A percentile compares a stretch with the other conserved stretches of the same genome.
Conservation (phyloP, 2,113 vertebrate genomes). For the Eublepharis macularius region DNA sequence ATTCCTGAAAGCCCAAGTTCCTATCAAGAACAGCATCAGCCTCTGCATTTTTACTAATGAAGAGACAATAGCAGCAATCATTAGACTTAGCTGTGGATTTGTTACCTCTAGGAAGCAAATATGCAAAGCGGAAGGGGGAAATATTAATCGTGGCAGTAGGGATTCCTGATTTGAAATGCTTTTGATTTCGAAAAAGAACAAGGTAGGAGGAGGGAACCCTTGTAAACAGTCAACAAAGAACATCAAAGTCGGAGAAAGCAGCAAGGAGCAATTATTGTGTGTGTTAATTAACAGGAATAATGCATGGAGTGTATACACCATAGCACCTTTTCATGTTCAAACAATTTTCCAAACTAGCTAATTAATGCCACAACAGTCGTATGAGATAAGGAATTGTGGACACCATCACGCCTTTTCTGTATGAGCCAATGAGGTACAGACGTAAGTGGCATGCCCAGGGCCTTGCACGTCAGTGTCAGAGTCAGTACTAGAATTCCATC, state of each 20-base stretch:
- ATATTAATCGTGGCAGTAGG: slow-evolving; percentile 37
- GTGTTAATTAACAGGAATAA: slow-evolving; percentile 31
- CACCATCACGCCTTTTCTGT: background rate
- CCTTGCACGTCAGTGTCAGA: background rate
- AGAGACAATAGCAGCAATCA: slow-evolving; percentile 43
- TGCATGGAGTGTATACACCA: background rate
- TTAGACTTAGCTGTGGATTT: slow-evolving; percentile 29
- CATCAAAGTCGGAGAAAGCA: slow-evolving; percentile 10
- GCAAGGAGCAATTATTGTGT: slow-evolving; percentile 8
- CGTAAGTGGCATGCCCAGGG: background rate
- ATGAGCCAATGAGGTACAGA: slow-evolving; percentile 31
- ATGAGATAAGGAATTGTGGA: slow-evolving; percentile 10
- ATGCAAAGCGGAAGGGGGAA: background rate
- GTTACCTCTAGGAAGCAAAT: slow-evolving; percentile 41
- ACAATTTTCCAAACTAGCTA: slow-evolving; percentile 28
- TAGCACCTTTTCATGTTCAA: slow-evolving; percentile 18
- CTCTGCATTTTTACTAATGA: slow-evolving; percentile 48
- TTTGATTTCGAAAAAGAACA: slow-evolving; percentile 33
- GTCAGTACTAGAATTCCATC: background rate
- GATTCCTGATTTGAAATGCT: slow-evolving; percentile 42
- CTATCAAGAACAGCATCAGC: slow-evolving; percentile 43
- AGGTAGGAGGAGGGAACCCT: slow-evolving; percentile 20
- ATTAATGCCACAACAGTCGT: background rate
- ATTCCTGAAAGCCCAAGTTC: slow-evolving; percentile 45
- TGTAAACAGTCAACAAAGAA: slow-evolving; percentile 15